phyloP scores from a whole-genome alignment of 1,140 invertebrate genomes.

The Phortica variegata region DNA sequence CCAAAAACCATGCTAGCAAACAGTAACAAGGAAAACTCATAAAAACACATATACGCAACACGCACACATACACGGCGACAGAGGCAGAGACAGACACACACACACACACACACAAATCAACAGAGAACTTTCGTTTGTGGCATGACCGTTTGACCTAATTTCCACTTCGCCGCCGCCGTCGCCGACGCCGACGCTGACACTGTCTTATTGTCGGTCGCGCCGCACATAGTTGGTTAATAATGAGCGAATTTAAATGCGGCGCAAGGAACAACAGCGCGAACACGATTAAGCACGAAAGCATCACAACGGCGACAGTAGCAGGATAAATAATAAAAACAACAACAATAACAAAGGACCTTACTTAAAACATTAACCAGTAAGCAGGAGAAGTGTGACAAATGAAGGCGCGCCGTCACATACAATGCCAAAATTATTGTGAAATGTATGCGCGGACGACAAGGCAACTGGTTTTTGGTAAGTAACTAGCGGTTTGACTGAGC shows the following conservation, averaged over 20 bases:
- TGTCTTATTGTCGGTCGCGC: neutral
- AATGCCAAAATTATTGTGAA: no score
- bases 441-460: no score
- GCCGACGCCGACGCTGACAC: no score
- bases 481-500: no score
- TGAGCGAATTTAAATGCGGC: slow-evolving; percentile 40
- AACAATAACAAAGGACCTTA: no score
- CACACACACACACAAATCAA: slow-evolving; percentile 18
- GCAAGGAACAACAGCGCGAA: slow-evolving; percentile 23
- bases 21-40: slow-evolving; percentile 1
- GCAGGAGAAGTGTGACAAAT: no score
- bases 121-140: slow-evolving; percentile 20
- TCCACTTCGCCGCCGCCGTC: slow-evolving; percentile 8
- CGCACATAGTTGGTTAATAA: slow-evolving; percentile 25
- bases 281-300: slow-evolving; percentile 15
- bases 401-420: no score
- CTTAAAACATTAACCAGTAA: no score
- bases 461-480: no score
- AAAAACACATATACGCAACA: neutral
- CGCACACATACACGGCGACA: neutral
- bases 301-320: no score
- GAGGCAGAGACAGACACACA: neutral
- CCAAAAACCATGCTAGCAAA: slow-evolving; percentile 5
- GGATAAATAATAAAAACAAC: slow-evolving; percentile 27
- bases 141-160: slow-evolving; percentile 54